These are phyloP conservation scores for Mirounga angustirostris DNA, from an alignment of 2,113 vertebrate species.

Conservation along the genomic window DNA sequence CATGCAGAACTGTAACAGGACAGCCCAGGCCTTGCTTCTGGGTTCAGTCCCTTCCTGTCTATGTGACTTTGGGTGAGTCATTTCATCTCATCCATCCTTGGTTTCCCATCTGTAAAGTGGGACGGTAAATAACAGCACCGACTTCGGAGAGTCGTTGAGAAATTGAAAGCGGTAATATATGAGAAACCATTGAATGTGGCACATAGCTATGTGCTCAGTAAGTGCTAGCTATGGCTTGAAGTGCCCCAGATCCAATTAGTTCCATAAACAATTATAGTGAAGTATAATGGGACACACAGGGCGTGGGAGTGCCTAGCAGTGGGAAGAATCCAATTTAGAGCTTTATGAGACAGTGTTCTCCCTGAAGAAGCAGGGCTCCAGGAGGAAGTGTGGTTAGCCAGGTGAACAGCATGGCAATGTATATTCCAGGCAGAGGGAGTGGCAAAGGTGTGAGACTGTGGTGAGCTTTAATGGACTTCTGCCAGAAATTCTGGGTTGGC, in stretches of 20 bases:
- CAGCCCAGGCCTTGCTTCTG: background rate
- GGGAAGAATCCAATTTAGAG: background rate
- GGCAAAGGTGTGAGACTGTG: too few relatives aligned
- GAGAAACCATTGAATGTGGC: background rate
- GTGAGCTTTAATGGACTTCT: too few relatives aligned
- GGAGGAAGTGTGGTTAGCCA: background rate
- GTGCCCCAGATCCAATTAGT: background rate
- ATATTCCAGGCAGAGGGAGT: rapidly evolving
- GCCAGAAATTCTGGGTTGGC: background rate
- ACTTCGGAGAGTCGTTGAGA: background rate
- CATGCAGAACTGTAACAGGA: rapidly evolving
- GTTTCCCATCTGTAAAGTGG: background rate
- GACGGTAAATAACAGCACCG: background rate
- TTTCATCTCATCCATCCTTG: too few relatives aligned
- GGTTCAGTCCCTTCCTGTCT: background rate
- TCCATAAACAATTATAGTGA: too few relatives aligned
- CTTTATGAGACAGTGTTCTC: background rate
- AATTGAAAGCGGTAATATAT: background rate
- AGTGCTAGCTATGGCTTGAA: too few relatives aligned
- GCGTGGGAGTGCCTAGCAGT: too few relatives aligned
- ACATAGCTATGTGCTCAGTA: rapidly evolving
- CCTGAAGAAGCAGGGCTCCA: background rate
- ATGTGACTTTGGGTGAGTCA: background rate
- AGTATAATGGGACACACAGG: too few relatives aligned
- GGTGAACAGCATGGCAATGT: background rate